Evolutionary conservation across 92 coral and sea anemone genomes (phyloP).

Genomic region (Epizoanthus fatuus): DNA sequence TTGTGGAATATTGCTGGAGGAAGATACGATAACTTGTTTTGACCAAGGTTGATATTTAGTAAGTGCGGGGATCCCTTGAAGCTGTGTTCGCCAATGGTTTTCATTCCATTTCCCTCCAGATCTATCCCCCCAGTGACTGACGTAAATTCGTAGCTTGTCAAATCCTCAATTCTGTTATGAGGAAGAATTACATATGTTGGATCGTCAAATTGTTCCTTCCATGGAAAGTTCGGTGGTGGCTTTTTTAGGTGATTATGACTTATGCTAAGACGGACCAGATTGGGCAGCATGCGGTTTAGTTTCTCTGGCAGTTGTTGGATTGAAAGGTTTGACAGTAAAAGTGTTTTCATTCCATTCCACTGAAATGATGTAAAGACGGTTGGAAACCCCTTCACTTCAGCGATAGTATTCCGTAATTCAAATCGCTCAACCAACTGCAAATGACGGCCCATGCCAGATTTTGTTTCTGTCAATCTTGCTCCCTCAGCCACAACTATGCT

Average conservation of each 20-base stretch:
- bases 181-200: not conserved
- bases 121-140: not conserved
- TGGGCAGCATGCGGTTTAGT: not conserved
- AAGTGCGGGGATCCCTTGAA: not conserved
- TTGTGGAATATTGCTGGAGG: conserved; percentile 11
- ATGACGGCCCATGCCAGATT: not conserved
- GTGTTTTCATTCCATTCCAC: conserved; percentile 13
- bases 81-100: not conserved
- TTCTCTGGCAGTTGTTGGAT: conserved; percentile 3
- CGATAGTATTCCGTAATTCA: not conserved
- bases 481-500: not conserved
- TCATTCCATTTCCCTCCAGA: conserved; percentile 3
- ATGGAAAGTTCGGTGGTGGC: conserved; percentile 8
- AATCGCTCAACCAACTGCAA: conserved; percentile 9
- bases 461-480: not conserved
- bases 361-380: conserved; percentile 13
- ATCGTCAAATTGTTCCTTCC: not conserved
- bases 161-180: conserved; percentile 9
- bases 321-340: not conserved
- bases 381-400: conserved; percentile 3
- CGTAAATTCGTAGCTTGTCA: conserved; percentile 11
- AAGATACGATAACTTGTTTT: not conserved
- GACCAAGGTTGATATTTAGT: conserved; percentile 1
- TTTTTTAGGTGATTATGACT: not conserved
- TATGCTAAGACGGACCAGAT: not conserved